Conservation (phyloP, 2,797 vertebrate species). For the Tapera naevia region DNA sequence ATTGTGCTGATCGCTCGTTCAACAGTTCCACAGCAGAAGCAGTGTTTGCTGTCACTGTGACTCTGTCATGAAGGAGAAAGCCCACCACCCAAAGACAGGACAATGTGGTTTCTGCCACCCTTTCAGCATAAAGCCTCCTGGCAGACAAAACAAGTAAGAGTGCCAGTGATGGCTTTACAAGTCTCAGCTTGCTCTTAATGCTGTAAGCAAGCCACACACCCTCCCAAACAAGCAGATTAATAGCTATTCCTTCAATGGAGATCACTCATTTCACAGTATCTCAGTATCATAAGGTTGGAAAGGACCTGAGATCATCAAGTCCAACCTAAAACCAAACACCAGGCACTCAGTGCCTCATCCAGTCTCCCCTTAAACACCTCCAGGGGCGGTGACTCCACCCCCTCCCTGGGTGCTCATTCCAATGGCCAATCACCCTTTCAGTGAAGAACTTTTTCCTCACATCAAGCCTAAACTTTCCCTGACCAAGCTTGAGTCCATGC, state of each 20-base stretch:
- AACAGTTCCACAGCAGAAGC: background rate
- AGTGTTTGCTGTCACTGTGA: background rate
- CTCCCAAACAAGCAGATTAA: background rate
- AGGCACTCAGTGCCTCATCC: no score
- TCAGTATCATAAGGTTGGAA: no score
- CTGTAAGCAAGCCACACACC: background rate
- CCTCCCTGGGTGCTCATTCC: no score
- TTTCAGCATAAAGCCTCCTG: background rate
- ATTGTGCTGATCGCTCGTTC: background rate
- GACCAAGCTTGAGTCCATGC: no score
- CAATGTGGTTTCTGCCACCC: conserved; percentile 24
- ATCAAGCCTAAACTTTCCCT: no score
- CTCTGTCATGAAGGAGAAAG: background rate
- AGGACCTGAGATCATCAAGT: no score
- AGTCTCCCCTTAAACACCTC: no score
- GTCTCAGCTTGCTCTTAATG: background rate
- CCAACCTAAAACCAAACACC: no score
- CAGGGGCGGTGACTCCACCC: no score
- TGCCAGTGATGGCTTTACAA: background rate
- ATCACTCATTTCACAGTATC: no score
- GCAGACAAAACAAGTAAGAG: background rate
- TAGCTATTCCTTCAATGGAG: background rate
- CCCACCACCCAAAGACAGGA: background rate
- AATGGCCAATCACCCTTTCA: no score
- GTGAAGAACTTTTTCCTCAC: no score